A percentile compares a stretch with the other conserved stretches of the same genome.
phyloP scores from a whole-genome alignment of 2,888 invertebrate genomes.

The Euproctis similis region DNA sequence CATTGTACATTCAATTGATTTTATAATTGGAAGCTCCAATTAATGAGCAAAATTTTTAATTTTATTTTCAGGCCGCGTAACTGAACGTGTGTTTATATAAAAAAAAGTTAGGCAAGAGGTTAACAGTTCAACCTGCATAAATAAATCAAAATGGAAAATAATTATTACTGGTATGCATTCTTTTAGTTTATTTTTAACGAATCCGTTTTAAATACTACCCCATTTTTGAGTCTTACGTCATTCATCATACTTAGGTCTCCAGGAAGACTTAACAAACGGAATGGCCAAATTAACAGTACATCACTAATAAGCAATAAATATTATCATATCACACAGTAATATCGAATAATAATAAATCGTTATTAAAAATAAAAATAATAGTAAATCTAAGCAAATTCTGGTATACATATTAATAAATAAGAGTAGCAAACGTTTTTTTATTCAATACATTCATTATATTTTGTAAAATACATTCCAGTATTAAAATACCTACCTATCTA shows the following conservation, averaged over 20 bases:
- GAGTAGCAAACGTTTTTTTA: constrained; percentile 42
- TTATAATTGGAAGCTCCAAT: constrained; percentile 50
- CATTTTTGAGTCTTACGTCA: constrained; percentile 1
- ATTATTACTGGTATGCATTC: no score
- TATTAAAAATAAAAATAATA: constrained; percentile 20
- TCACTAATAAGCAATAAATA: constrained; percentile 35
- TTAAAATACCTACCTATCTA: constrained; percentile 74
- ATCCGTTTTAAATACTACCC: constrained; percentile 2
- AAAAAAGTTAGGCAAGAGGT: no score
- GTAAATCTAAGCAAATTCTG: constrained; percentile 27
- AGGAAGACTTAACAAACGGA: constrained; percentile 28
- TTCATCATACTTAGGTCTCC: constrained; percentile 14
- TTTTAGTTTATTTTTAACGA: constrained; percentile 4
- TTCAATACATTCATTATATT: constrained; percentile 36
- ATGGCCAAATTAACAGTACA: constrained; percentile 17
- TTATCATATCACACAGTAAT: constrained; percentile 45
- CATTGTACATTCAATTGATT: constrained; percentile 17
- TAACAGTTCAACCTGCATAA: no score
- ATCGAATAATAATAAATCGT: constrained; percentile 27
- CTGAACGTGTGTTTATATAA: not conserved
- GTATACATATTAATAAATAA: constrained; percentile 22
- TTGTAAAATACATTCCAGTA: constrained; percentile 65
- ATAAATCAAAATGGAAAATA: no score
- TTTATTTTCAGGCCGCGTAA: constrained; percentile 14
- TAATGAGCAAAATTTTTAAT: constrained; percentile 52